Conservation (phyloP, 2,113 vertebrate species). For the Pseudorhombus dupliciocellatus region DNA sequence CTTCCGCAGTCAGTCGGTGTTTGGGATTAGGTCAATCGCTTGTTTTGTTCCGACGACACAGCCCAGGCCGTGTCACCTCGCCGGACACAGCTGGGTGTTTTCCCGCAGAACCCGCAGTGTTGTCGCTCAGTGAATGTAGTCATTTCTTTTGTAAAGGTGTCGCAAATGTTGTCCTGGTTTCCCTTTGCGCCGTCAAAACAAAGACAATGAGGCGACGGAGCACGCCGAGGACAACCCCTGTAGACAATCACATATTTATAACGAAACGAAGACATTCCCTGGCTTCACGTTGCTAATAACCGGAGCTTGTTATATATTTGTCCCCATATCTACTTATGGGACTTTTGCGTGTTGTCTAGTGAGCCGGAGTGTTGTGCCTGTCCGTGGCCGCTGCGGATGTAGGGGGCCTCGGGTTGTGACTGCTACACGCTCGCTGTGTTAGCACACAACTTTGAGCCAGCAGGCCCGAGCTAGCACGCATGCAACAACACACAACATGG, state of each 20-base stretch:
- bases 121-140: neutral
- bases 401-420: constrained; percentile 59
- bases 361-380: constrained; percentile 42
- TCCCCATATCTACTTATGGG: neutral
- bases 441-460: constrained; percentile 41
- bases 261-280: neutral
- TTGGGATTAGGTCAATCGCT: constrained; percentile 67
- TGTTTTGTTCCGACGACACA: constrained; percentile 41
- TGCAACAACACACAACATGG: neutral
- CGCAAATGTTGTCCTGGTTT: constrained; percentile 36
- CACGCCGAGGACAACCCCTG: constrained; percentile 39
- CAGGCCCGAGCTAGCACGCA: neutral
- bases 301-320: neutral
- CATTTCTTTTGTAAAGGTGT: constrained; percentile 24
- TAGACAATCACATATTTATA: neutral
- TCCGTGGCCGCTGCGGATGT: constrained; percentile 54
- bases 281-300: neutral
- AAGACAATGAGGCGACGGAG: constrained; percentile 66
- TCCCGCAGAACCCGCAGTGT: neutral
- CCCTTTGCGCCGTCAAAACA: constrained; percentile 76
- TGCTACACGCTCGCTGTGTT: constrained; percentile 45
- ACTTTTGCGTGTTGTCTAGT: constrained; percentile 13
- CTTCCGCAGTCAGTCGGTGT: constrained; percentile 74
- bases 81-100: neutral
- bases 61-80: constrained; percentile 2